Evolutionary conservation across 2,888 invertebrate genomes (phyloP).

Genomic region (Drosophila glabriapex): DNA sequence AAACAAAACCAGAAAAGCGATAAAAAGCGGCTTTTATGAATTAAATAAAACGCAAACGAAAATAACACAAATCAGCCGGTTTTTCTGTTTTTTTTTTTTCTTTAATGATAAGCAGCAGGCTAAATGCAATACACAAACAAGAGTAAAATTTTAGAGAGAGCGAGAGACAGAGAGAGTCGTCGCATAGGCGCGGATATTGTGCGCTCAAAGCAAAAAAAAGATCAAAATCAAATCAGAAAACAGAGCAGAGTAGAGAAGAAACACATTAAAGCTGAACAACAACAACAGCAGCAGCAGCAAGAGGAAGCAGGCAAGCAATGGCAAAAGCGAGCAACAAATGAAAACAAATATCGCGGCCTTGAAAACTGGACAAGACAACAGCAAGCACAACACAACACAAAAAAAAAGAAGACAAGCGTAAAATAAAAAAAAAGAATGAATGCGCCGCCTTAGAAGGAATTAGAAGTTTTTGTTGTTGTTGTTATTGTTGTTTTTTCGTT

Average conservation of each 20-base stretch:
- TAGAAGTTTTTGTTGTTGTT: constrained; percentile 33
- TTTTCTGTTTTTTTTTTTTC: constrained; percentile 11
- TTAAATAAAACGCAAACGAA: constrained; percentile 46
- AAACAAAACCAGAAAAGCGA: constrained; percentile 27
- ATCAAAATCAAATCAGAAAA: constrained; percentile 43
- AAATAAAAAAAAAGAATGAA: constrained; percentile 21
- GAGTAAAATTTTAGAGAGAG: background rate
- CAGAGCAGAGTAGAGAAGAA: constrained; percentile 21
- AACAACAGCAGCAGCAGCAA: constrained; percentile 13
- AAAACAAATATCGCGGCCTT: constrained; percentile 69
- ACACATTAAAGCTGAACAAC: constrained; percentile 16
- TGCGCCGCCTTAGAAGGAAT: constrained; percentile 43
- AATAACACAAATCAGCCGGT: constrained; percentile 40
- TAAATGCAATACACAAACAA: constrained; percentile 30
- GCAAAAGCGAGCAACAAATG: constrained; percentile 41
- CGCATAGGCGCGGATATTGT: constrained; percentile 22
- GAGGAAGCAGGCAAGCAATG: constrained; percentile 23
- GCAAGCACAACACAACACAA: constrained; percentile 31
- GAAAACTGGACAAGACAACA: constrained; percentile 60
- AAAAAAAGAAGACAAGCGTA: constrained; percentile 32
- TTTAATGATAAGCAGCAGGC: constrained; percentile 32
- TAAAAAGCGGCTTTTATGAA: constrained; percentile 51
- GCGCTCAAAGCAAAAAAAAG: constrained; percentile 10
- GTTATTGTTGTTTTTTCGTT: background rate
- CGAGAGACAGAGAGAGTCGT: constrained; percentile 2